Percentiles rank a stretch among this genome's conserved stretches.
Conservation (phyloP, 37 sponge, comb jelly and placozoan genomes). For the Aplysina aerophoba region DNA sequence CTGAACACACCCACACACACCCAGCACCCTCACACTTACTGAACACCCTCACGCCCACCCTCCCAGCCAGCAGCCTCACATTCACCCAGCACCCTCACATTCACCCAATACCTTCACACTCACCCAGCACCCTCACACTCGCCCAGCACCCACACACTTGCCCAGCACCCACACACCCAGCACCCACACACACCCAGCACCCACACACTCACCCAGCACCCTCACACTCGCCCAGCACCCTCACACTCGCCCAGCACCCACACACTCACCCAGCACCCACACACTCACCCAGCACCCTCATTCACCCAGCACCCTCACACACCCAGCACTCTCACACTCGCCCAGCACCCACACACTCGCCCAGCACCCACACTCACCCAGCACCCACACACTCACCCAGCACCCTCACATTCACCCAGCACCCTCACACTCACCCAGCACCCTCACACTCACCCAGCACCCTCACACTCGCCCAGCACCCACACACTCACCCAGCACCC, state of each 20-base stretch:
- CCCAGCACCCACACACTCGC: too few relatives aligned
- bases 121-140: too few relatives aligned
- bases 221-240: too few relatives aligned
- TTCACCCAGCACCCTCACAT: not conserved
- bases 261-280: too few relatives aligned
- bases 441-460: not conserved
- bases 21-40: not conserved
- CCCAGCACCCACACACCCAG: slow-evolving; percentile 55
- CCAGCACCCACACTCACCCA: too few relatives aligned
- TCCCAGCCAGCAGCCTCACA: not conserved
- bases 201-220: too few relatives aligned
- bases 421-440: not conserved
- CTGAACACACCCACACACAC: not conserved
- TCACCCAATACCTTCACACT: not conserved
- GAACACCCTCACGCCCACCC: not conserved
- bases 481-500: not conserved
- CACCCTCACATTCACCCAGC: not conserved
- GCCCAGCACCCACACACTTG: too few relatives aligned
- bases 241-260: too few relatives aligned
- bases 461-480: not conserved
- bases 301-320: too few relatives aligned
- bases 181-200: too few relatives aligned
- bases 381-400: not conserved
- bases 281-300: too few relatives aligned
- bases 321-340: too few relatives aligned